Evolutionary conservation across 2,888 invertebrate genomes (phyloP).

Genomic region (Slavum lentiscoides): DNA sequence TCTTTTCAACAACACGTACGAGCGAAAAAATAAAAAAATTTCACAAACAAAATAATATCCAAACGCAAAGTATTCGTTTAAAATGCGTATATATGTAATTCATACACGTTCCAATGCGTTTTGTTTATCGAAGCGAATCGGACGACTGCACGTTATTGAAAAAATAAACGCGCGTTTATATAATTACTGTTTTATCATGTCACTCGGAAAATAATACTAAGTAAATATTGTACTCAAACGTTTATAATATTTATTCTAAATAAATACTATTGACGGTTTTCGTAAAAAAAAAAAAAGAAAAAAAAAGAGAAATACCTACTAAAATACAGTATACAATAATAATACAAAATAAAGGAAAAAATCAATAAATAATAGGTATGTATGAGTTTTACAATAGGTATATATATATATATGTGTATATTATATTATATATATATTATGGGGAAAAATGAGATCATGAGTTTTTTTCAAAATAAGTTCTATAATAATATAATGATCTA

Average conservation of each 20-base stretch:
- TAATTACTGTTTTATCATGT: neutral
- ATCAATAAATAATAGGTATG: slow-evolving; percentile 14
- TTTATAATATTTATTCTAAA: slow-evolving; percentile 11
- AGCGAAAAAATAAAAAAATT: too few relatives aligned
- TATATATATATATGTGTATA: too few relatives aligned
- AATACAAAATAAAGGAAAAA: slow-evolving; percentile 25
- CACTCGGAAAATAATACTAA: neutral
- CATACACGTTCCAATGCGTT: too few relatives aligned
- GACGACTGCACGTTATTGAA: too few relatives aligned
- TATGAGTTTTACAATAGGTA: slow-evolving; percentile 11
- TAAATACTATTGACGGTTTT: neutral
- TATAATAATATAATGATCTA: slow-evolving; percentile 9
- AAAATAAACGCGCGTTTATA: too few relatives aligned
- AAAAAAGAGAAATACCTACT: neutral
- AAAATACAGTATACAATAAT: slow-evolving; percentile 5
- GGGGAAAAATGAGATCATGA: slow-evolving; percentile 36
- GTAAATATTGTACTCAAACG: neutral
- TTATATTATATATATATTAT: neutral
- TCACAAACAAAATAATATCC: too few relatives aligned
- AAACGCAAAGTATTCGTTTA: too few relatives aligned
- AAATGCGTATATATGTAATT: too few relatives aligned
- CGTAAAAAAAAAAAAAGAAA: slow-evolving; percentile 19
- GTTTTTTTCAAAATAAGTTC: slow-evolving; percentile 23
- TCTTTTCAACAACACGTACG: too few relatives aligned
- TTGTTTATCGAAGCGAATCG: too few relatives aligned